Conservation (phyloP, 1,140 invertebrate genomes). For the Macrostomum lignano region DNA sequence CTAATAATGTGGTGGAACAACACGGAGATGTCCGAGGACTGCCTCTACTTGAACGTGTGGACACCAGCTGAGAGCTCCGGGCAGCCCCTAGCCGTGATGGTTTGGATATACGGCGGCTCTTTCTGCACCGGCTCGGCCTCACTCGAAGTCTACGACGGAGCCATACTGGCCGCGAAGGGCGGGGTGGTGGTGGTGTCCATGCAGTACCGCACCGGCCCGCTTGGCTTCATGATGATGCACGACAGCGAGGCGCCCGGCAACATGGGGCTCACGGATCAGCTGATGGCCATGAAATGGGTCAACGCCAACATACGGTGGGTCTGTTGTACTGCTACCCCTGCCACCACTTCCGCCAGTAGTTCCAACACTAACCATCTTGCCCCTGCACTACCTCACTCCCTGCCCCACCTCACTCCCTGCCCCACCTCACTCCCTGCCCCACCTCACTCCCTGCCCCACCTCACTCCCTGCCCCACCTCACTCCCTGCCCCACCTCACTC, state of each 20-base stretch:
- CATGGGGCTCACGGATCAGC: slow-evolving; percentile 66
- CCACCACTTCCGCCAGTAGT: too few relatives aligned
- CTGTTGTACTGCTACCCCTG: too few relatives aligned
- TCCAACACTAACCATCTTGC: too few relatives aligned
- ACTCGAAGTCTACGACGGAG: slow-evolving; percentile 61
- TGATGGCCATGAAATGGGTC: slow-evolving; percentile 47
- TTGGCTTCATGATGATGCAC: slow-evolving; percentile 68
- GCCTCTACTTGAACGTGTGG: slow-evolving; percentile 15
- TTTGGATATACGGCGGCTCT: slow-evolving; percentile 79
- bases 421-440: too few relatives aligned
- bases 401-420: too few relatives aligned
- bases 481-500: too few relatives aligned
- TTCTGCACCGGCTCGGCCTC: slow-evolving; percentile 55
- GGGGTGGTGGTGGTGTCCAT: slow-evolving; percentile 65
- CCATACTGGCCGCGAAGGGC: slow-evolving; percentile 39
- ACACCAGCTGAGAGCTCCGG: neutral
- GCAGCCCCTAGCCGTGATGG: slow-evolving; percentile 21
- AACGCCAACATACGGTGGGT: slow-evolving; percentile 66
- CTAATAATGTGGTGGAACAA: slow-evolving; percentile 4
- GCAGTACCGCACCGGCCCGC: slow-evolving; percentile 54
- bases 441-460: too few relatives aligned
- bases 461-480: too few relatives aligned
- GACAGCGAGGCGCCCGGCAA: slow-evolving; percentile 52
- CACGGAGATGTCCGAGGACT: slow-evolving; percentile 12
- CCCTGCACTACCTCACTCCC: too few relatives aligned